Base-by-base conservation (phyloP, 2,797 vertebrate species). In the Holocentrus rufus region DNA sequence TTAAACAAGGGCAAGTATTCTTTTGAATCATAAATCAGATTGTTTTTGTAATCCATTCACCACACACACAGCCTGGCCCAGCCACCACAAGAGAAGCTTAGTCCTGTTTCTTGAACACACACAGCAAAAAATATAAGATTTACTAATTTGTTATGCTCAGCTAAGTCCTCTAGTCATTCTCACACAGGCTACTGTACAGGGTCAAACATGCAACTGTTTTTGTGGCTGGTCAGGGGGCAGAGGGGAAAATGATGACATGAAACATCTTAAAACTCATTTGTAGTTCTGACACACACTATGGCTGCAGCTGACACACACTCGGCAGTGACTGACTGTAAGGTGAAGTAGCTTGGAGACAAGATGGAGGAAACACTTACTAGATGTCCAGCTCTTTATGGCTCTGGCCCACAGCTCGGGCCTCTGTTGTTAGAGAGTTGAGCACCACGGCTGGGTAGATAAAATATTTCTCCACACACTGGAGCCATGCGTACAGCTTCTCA, bases 401-500 rank as follows among this genome's bases (percentile, higher is more conserved):
- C 87, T 93, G 93, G 83, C 95, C 95, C 22, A 95, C 95, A 2
- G 84, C 81, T 50, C 93, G 94, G 74, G 96, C 96, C 10, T 97
- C 96, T 7, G 94, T 95, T 0, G 96, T 96, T 64, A 97, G 92
- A 31, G 96, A 96, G 17, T 95, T 96, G 52, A 97, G 95, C 85
- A 96, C 95, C 76, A 97, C 96, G 0, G 96, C 96, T 0, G 96
- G 96, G 82, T 97, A 96, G 90, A 97, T 95, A 69, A 96, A 94
- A 72, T 96, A 96, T 74, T 96, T 97, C 92, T 97, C 96, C 44
- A 95, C 89, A 7, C 96, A 97, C 91, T 97, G 96, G 74, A 97
- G 93, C 94, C 96, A 95, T 0, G 95, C 95, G 0, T 96, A 96
- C 49, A 96, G 87, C 89, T 97, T 97, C 92, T 97, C 96, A 78